Base-by-base conservation (phyloP, 2,888 invertebrate species). In the Apamea crenata region DNA sequence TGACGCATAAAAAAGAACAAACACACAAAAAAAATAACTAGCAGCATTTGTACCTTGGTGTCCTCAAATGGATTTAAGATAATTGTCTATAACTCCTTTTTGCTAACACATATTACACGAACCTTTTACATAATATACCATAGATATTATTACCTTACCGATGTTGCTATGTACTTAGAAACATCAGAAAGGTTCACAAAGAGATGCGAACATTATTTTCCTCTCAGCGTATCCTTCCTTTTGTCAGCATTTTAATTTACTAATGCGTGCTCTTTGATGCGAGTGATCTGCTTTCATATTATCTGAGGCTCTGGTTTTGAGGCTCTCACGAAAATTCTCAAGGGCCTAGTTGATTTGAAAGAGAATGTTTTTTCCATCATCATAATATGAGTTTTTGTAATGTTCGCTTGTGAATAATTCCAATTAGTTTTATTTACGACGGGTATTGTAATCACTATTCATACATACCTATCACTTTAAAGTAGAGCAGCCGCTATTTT, bases 201-300 rank as follows among this genome's bases (percentile, higher is more conserved):
- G 76, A n/a, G 47, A 53, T 47, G 29, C 53, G 29, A 68, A 77
- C 36, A 68, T 65, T 77, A 83, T 77, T 83, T 79, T 63, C 61
- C 80, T 87, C 68, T 87, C 47, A 32, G 53, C 65, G 53, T 67
- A 74, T 47, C 70, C 53, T 77, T 78, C 84, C 75, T 74, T 71
- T 87, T 47, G 67, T 36, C 47, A 74, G 84, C 53, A 80, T 87
- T 85, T 85, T 87, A 87, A 85, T 85, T 87, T 87, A 83, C 84
- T 85, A 85, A 85, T 85, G 85, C 71, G 74, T 74, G 65, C 71
- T 76, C 80, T 85, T 83, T 85, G 80, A 85, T 83, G 59, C 79
- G 59, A 67, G 68, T 74, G 76, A 83, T 80, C 77, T 71, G 66
- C 75, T 83, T 83, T 74, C 65, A 65, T 73, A 78, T 72, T 63